Percentiles rank a stretch among this genome's conserved stretches.
Conservation (phyloP, 2,113 vertebrate genomes). For the Peromyscus maniculatus region DNA sequence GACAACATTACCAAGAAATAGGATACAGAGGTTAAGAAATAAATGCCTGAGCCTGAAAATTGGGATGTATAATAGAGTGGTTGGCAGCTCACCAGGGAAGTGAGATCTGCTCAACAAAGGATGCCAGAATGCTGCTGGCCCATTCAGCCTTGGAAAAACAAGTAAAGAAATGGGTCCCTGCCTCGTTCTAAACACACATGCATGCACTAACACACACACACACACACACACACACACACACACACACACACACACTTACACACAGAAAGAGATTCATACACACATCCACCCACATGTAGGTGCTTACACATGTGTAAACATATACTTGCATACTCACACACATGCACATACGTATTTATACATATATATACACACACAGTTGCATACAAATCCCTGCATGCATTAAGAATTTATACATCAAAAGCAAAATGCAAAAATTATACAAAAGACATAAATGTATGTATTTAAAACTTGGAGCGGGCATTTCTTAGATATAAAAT, state of each 20-base stretch:
- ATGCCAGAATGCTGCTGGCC: background rate
- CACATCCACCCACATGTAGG: background rate
- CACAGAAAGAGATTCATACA: background rate
- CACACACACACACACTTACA: background rate
- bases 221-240: background rate
- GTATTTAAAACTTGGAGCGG: background rate
- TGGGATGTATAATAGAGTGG: no score
- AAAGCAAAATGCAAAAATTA: background rate
- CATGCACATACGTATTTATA: background rate
- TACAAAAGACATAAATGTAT: background rate
- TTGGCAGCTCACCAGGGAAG: background rate
- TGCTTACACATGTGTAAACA: background rate
- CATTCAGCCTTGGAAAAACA: background rate
- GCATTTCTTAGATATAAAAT: slow-evolving; percentile 10
- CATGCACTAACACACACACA: background rate
- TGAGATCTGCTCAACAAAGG: background rate
- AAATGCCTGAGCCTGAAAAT: background rate
- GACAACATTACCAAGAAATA: background rate
- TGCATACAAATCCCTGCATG: background rate
- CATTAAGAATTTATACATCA: background rate
- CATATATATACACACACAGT: background rate
- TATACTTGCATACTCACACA: background rate
- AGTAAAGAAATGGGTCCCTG: background rate
- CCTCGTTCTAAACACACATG: background rate
- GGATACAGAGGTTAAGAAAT: background rate